These are phyloP conservation scores for Tetramorium simillimum DNA, from an alignment of 1,140 invertebrate species.

Conservation along the genomic window DNA sequence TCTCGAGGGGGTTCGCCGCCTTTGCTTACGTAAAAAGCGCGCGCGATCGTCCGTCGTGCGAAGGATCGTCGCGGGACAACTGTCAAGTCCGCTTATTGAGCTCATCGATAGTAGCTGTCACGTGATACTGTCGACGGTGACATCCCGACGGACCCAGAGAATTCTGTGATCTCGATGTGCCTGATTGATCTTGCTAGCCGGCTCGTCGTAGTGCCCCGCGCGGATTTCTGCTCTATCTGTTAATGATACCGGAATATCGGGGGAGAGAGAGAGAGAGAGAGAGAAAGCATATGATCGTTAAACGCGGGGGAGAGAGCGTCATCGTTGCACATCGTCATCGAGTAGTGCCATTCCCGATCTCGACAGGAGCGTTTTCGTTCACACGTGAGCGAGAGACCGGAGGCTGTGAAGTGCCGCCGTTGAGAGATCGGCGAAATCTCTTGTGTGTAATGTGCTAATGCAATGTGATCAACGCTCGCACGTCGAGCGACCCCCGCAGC, in stretches of 20 bases:
- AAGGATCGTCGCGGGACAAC: not conserved
- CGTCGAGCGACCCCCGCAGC: slow-evolving; percentile 29
- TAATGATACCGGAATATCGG: not conserved
- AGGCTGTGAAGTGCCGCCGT: slow-evolving; percentile 26
- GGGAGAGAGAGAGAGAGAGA: not conserved
- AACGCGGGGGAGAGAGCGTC: slow-evolving; percentile 12
- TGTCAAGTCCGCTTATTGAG: not conserved
- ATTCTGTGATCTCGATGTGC: slow-evolving; percentile 74
- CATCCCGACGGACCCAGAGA: slow-evolving; percentile 65
- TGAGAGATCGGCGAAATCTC: slow-evolving; percentile 35
- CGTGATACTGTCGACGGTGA: slow-evolving; percentile 47
- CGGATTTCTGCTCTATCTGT: slow-evolving; percentile 25
- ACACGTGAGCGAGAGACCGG: not conserved
- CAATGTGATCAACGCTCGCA: slow-evolving; percentile 40
- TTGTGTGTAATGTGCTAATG: slow-evolving; percentile 5
- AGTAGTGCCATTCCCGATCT: slow-evolving; percentile 43
- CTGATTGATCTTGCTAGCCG: slow-evolving; percentile 62
- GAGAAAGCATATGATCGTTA: not conserved
- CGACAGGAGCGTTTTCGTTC: slow-evolving; percentile 7
- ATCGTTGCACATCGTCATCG: slow-evolving; percentile 10
- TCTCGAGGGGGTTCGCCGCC: not conserved
- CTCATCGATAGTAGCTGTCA: not conserved
- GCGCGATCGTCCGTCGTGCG: slow-evolving; percentile 26
- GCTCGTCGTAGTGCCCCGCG: slow-evolving; percentile 19
- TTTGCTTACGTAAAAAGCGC: not conserved